Evolutionary conservation across 2,888 invertebrate genomes (phyloP).

Genomic region (Caenorhabditis zanzibari): DNA sequence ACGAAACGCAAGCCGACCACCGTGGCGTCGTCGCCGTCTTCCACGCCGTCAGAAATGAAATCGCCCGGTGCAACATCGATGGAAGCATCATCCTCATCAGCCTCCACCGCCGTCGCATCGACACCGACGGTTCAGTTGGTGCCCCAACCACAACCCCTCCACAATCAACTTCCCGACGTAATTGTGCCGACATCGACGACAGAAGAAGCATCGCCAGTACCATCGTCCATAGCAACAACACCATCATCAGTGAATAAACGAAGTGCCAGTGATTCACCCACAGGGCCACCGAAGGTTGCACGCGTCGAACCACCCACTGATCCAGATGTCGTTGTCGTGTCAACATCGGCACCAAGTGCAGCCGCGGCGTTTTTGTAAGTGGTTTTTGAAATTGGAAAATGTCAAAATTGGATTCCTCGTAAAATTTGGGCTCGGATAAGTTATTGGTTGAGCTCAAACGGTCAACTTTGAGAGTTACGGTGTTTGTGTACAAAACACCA

Average conservation of each 20-base stretch:
- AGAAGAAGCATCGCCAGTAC: background rate
- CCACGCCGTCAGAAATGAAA: constrained; percentile 35
- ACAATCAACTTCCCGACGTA: background rate
- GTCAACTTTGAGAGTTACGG: no score
- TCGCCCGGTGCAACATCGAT: constrained; percentile 56
- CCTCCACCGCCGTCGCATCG: background rate
- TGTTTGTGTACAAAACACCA: no score
- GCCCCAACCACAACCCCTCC: background rate
- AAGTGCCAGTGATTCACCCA: constrained; percentile 29
- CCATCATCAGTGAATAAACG: background rate
- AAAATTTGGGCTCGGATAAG: background rate
- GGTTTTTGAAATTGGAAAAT: background rate
- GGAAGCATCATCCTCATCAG: constrained; percentile 17
- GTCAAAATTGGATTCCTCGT: background rate
- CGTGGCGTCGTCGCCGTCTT: constrained; percentile 14
- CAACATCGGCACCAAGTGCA: background rate
- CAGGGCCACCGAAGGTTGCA: constrained; percentile 6
- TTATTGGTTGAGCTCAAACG: background rate
- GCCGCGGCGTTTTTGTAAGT: constrained; percentile 18
- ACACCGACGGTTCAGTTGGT: background rate
- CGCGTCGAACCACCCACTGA: background rate
- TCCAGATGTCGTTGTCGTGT: background rate
- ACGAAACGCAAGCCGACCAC: constrained; percentile 36
- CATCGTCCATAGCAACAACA: background rate
- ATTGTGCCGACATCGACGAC: background rate